Percentiles rank a stretch among this genome's conserved stretches.
Evolutionary conservation across 2,888 invertebrate genomes (phyloP).

Genomic region (Lasioglossum zephyrum): DNA sequence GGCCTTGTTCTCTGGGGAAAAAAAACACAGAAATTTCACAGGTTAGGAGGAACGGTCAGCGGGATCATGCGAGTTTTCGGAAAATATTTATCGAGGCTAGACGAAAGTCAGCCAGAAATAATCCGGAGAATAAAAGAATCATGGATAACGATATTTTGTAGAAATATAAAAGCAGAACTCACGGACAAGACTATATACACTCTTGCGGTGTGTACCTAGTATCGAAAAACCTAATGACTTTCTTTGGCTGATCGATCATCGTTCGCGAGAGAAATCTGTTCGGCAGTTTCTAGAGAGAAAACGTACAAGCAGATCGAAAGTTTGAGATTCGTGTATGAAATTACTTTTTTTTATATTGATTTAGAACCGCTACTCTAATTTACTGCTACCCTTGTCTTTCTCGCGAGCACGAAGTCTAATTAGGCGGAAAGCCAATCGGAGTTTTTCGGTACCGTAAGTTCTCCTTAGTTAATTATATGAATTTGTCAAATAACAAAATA

Average conservation of each 20-base stretch:
- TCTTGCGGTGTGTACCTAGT: too few species aligned
- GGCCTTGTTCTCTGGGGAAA: conserved; percentile 45
- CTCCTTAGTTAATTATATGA: neutral
- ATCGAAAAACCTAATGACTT: too few species aligned
- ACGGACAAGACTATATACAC: too few species aligned
- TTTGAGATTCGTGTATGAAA: too few species aligned
- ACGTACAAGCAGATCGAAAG: too few species aligned
- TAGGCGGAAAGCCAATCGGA: neutral
- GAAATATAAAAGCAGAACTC: neutral
- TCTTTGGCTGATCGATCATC: neutral
- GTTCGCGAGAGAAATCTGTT: neutral
- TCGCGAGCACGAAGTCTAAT: neutral
- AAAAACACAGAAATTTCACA: conserved; percentile 46
- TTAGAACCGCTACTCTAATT: neutral
- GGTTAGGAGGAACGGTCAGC: conserved; percentile 29
- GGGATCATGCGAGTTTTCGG: neutral
- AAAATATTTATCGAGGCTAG: neutral
- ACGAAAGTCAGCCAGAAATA: neutral
- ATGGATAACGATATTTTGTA: neutral
- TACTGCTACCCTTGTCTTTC: neutral
- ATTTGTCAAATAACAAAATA: neutral
- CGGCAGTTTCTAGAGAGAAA: too few species aligned
- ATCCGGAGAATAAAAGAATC: neutral
- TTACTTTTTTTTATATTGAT: neutral
- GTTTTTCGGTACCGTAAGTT: neutral